Conservation (phyloP, 2,888 invertebrate genomes). For the Dasysyrphus albostriatus region DNA sequence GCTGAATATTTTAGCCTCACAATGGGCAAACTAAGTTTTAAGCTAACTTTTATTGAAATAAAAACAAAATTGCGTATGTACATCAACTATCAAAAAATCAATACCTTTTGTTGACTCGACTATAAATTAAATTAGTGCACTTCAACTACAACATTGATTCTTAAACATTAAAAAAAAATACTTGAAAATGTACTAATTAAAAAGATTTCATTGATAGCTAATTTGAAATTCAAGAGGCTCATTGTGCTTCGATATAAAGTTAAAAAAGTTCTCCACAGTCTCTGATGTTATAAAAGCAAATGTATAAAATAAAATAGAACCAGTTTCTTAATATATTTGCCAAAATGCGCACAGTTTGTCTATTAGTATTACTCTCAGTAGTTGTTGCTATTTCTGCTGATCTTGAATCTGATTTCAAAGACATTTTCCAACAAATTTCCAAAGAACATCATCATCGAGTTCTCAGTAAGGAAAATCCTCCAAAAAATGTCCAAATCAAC, state of each 20-base stretch:
- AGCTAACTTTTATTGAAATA: too few relatives aligned
- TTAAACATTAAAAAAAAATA: neutral
- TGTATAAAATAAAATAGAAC: neutral
- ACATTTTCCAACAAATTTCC: conserved; percentile 10
- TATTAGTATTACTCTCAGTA: conserved; percentile 11
- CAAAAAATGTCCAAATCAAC: neutral
- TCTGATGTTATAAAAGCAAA: conserved; percentile 17
- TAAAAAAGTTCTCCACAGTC: neutral
- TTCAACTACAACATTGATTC: neutral
- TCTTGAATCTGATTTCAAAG: conserved; percentile 28
- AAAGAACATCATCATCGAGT: neutral
- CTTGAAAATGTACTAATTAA: too few relatives aligned
- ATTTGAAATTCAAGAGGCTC: neutral
- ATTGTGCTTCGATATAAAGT: neutral
- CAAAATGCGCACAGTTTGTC: conserved; percentile 26
- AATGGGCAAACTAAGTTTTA: too few relatives aligned
- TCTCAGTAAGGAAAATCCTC: neutral
- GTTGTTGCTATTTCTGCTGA: conserved; percentile 26
- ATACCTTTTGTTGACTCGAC: too few relatives aligned
- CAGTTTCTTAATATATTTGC: neutral
- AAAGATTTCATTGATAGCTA: neutral
- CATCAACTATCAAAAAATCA: too few relatives aligned
- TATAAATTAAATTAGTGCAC: neutral
- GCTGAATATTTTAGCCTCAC: too few relatives aligned
- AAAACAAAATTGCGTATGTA: too few relatives aligned